phyloP scores from a whole-genome alignment of 2,888 invertebrate species.

The Megamerina dolium region DNA sequence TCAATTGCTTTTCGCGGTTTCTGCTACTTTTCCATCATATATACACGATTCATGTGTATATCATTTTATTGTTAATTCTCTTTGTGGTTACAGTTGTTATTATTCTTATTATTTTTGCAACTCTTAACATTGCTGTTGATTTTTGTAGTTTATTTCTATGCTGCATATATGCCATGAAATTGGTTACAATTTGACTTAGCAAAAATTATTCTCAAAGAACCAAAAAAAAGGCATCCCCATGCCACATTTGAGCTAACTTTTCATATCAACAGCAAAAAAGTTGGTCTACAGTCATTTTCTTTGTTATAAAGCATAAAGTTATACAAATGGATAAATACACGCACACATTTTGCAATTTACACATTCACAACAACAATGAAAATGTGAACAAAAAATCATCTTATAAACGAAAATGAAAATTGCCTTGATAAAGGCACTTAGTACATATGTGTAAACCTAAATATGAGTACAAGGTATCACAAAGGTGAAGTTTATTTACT shows the following conservation, averaged over 20 bases:
- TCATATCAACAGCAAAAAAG: too few species aligned
- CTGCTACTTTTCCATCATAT: too few species aligned
- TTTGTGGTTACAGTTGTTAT: slow-evolving; percentile 11
- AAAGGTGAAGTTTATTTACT: neutral
- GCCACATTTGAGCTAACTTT: too few species aligned
- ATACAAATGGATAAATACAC: too few species aligned
- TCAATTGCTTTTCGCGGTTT: slow-evolving; percentile 10
- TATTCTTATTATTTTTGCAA: neutral
- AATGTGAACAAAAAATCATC: neutral
- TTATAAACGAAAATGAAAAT: slow-evolving; percentile 5
- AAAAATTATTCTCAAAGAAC: slow-evolving; percentile 4
- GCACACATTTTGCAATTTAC: too few species aligned
- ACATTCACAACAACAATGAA: neutral
- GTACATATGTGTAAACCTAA: too few species aligned
- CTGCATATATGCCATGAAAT: slow-evolving; percentile 4
- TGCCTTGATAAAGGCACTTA: slow-evolving; percentile 2
- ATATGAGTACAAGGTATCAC: too few species aligned
- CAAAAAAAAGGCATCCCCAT: too few species aligned
- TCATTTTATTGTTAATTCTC: slow-evolving; percentile 6
- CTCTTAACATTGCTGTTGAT: neutral
- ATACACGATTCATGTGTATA: too few species aligned
- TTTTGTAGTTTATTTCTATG: slow-evolving; percentile 5
- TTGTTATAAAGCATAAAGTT: too few species aligned
- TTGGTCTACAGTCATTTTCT: too few species aligned
- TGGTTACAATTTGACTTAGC: slow-evolving; percentile 11